Base-by-base conservation (phyloP, 1,140 invertebrate species). In the Drosophila arizonae region DNA sequence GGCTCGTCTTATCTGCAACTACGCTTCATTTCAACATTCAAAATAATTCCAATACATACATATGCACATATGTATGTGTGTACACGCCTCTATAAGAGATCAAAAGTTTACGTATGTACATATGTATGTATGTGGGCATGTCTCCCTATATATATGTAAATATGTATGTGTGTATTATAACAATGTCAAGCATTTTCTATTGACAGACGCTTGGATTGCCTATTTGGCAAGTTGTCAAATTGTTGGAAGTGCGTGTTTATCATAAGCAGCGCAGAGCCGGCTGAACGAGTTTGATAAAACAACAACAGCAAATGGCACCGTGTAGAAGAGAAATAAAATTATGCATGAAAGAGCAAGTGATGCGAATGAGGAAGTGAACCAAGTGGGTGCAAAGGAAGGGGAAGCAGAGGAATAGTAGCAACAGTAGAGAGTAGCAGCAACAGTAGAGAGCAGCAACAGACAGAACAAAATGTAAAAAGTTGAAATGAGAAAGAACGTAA, bases 351-450 rank as follows among this genome's bases (percentile, higher is more conserved):
- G 54, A 46, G 45, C 45, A 28, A 52, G 26, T 52, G 63, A 21
- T 58, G 65, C 43, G 43, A 56, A 71, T 71, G 45, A 71, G 68
- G 68, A 71, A 71, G 36, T 65, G 11, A 21, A 28, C 9, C 8
- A 33, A 46, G 8, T 1, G 1, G 43, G 1, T 13, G 45, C 30
- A 26, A 50, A 39, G 11, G 28, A 26, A 28, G n/a, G 24, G 48
- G 13, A 52, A 24, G 11, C 17, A 33, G 46, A 3, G 30, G n/a
- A 46, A 9, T 17, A 30, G 28, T 30, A 30, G 3, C 28, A 30
- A 30, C 28, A 30, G 28, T 30, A 4, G 21, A 24, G 3, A 30
- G 50, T 1, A 30, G 26, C 4, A 28, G 28, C 1, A 28, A 8
- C 51, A 52, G n/a, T 13, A 30, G n/a, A 8, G 28, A 52, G n/a